Evolutionary conservation across 2,888 invertebrate species (phyloP), one percentile per base, ranked within the genome.

Genomic region (Parelbella ahira): DNA sequence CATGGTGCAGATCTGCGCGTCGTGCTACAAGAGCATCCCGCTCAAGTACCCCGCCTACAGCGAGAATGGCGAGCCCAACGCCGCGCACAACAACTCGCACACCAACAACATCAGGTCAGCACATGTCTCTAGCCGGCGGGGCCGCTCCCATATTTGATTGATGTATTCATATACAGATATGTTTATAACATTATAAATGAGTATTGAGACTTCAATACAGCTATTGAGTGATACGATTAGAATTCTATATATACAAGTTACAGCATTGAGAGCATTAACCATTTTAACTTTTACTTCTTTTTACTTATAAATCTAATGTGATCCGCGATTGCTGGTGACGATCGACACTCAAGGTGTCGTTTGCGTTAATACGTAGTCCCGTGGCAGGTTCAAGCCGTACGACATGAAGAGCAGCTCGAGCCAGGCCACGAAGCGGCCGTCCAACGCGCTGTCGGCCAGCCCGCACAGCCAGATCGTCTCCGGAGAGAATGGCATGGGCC

Each of bases 1-100:
- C 56, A 93, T 94, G 92, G 95, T 95, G 54, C 93, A 95, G 87
- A 95, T 96, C 62, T 95, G 95, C 81, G 93, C 94, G 60, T 91
- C 92, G 58, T 97, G 97, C 86, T 93, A 95, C 82, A 95, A 95
- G 81, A 90, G 91, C 49, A 92, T 95, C 52, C 93, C 93, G 41
- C 92, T 91, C 71, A 93, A 93, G 77, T 92, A 93, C 68, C 92
- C 92, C 62, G 91, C 92, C 58, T 92, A 91, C 71, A 91, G 92
- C 38, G 89, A 89, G 48, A 90, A 90, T 62, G 90, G 90, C 55
- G 89, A 89, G 54, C 84, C 84, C 54, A 70, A 70, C 38, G 50
- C 54, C 25, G 65, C 70, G 25, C 70, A 74, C 60, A 76, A 71
- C 53, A 75, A 75, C 54, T 60, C 81, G 37, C 79, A 76, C 49